Evolutionary conservation across 2,888 invertebrate genomes (phyloP).

Genomic region (Apodemia mormo): DNA sequence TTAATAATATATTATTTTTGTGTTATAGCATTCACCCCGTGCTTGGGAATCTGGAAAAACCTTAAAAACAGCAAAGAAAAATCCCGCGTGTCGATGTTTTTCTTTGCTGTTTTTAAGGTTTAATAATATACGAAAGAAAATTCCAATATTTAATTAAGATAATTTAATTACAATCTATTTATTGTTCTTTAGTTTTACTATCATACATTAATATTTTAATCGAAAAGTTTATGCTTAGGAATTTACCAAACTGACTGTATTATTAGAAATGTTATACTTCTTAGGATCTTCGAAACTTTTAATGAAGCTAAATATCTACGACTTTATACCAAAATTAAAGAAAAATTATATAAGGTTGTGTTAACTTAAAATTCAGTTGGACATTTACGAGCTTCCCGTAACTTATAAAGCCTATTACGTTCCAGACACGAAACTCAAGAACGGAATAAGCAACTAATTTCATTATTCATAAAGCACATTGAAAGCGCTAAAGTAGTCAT

Average conservation of each 20-base stretch:
- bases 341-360: slow-evolving; percentile 48
- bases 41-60: too few species aligned
- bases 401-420: slow-evolving; percentile 72
- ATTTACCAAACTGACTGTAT: neutral
- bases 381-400: slow-evolving; percentile 59
- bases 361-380: slow-evolving; percentile 44
- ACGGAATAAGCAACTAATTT: slow-evolving; percentile 79
- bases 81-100: too few species aligned
- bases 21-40: too few species aligned
- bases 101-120: too few species aligned
- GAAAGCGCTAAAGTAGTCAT: slow-evolving; percentile 79
- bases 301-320: neutral
- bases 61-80: too few species aligned
- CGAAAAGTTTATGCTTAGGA: too few species aligned
- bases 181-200: too few species aligned
- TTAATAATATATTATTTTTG: too few species aligned
- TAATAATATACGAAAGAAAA: too few species aligned
- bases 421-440: slow-evolving; percentile 69
- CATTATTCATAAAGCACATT: slow-evolving; percentile 81
- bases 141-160: too few species aligned
- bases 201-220: too few species aligned
- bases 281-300: slow-evolving; percentile 4
- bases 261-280: neutral
- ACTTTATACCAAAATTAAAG: slow-evolving; percentile 11
- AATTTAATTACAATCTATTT: too few species aligned